phyloP scores from a whole-genome alignment of 64 coral and sea anemone genomes.

The Montipora cactus region DNA sequence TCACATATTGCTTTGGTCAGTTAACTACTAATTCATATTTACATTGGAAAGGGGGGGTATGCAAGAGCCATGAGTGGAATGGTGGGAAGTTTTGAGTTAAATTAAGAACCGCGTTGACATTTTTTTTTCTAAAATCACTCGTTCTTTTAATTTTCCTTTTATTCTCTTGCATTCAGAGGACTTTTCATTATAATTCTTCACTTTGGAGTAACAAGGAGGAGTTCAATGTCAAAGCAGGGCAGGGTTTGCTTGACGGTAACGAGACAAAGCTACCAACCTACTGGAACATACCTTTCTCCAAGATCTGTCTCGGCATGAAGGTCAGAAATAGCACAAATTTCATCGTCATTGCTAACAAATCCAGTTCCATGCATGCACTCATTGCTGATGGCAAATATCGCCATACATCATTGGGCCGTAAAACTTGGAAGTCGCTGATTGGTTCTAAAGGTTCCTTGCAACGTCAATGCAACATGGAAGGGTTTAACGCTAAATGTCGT shows the following conservation, averaged over 20 bases:
- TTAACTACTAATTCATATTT: too few species aligned
- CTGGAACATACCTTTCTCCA: conserved; percentile 24
- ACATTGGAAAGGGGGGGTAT: too few species aligned
- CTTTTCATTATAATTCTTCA: conserved; percentile 36
- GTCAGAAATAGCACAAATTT: background rate
- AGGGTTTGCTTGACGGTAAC: conserved; percentile 10
- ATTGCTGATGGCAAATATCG: conserved; percentile 53
- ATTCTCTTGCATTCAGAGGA: background rate
- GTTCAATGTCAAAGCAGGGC: background rate
- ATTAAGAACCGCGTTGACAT: too few species aligned
- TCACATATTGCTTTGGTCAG: too few species aligned
- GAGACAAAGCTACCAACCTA: conserved; percentile 54
- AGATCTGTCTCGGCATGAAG: conserved; percentile 24
- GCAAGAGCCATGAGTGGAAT: too few species aligned
- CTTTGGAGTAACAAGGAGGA: conserved; percentile 35
- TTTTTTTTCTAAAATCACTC: too few species aligned
- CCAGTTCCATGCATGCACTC: conserved; percentile 23
- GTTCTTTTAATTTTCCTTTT: background rate
- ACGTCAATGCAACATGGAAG: conserved; percentile 42
- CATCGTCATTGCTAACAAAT: background rate
- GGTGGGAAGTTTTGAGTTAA: too few species aligned
- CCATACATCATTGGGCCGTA: conserved; percentile 19
- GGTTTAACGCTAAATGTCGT: conserved; percentile 24
- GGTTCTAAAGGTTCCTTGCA: conserved; percentile 14
- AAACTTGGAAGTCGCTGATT: conserved; percentile 33